Base-by-base conservation (phyloP, 2,113 vertebrate genomes). In the Sylvilagus bachmani region DNA sequence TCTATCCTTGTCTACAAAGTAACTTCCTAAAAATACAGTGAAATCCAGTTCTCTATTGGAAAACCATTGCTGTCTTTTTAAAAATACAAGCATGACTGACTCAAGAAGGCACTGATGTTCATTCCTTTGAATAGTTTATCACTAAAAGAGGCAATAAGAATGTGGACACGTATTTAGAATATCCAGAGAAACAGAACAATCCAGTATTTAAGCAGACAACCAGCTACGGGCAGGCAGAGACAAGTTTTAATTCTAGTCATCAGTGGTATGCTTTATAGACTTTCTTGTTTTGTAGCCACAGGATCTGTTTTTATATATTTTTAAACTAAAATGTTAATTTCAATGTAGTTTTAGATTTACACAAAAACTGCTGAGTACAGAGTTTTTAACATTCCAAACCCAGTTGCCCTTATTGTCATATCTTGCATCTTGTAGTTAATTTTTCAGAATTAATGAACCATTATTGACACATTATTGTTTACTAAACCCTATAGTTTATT, bases 41-140 rank as follows among this genome's bases (percentile, higher is more conserved):
- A 88, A 67, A 79, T 2, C 8, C 17, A 67, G 9, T 55, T 75
- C 11, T 92, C 14, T 80, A 66, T 12, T n/a, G 24, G 21, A 88
- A 96, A 92, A 86, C 19, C 12, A 81, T 69, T 78, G 64, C 13
- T 93, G 11, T 2, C 19, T 83, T 78, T 94, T 77, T 92, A 70
- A 61, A 93, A 90, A 81, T 14, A 77, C 13, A 19, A 10, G 4
- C n/a, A 77, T 29, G n/a, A 73, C n/a, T 84, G 58, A 90, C 16
- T 87, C 33, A 67, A 86, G 86, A 58, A 58, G 55, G 19, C 55
- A 77, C 3, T 51, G 66, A 49, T n/a, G 31, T 92, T 33, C 74
- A 2, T 84, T 4, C 5, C 36, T 82, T 74, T 64, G 55, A 70
- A 17, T 49, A 91, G 31, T 3, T 51, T 86, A 38, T 17, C 55